Evolutionary conservation across 2,888 invertebrate genomes (phyloP).

Genomic region (Sinodicranocentrus sp.): DNA sequence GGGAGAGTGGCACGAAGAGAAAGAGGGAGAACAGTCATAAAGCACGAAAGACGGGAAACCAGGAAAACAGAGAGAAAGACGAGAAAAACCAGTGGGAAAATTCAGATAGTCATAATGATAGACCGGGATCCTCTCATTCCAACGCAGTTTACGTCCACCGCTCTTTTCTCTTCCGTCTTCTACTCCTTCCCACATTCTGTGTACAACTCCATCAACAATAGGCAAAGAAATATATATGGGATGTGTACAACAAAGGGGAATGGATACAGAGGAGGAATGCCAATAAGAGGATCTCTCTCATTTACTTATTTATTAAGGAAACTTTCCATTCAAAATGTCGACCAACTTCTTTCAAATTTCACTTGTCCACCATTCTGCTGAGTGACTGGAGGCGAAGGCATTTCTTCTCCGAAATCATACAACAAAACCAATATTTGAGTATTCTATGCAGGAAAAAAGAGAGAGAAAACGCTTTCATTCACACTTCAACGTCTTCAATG

Average conservation of each 20-base stretch:
- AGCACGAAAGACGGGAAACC: slow-evolving; percentile 18
- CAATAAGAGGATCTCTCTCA: slow-evolving; percentile 51
- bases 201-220: slow-evolving; percentile 43
- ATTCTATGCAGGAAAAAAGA: too few species aligned
- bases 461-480: too few species aligned
- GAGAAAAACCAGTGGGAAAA: slow-evolving; percentile 25
- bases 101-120: slow-evolving; percentile 35
- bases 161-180: too few species aligned
- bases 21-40: slow-evolving; percentile 34
- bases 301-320: slow-evolving; percentile 49
- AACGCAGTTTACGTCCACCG: background rate
- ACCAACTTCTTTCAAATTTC: slow-evolving; percentile 11
- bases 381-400: too few species aligned
- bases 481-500: too few species aligned
- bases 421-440: too few species aligned
- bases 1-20: slow-evolving; percentile 1
- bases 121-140: slow-evolving; percentile 37
- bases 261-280: slow-evolving; percentile 41
- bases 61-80: background rate
- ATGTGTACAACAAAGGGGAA: slow-evolving; percentile 24
- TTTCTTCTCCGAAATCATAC: too few species aligned
- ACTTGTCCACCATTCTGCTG: background rate
- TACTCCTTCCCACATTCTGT: background rate
- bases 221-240: slow-evolving; percentile 41
- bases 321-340: slow-evolving; percentile 26